These are phyloP conservation scores for Argyresthia albistria DNA, from an alignment of 2,888 invertebrate genomes.

Conservation along the genomic window DNA sequence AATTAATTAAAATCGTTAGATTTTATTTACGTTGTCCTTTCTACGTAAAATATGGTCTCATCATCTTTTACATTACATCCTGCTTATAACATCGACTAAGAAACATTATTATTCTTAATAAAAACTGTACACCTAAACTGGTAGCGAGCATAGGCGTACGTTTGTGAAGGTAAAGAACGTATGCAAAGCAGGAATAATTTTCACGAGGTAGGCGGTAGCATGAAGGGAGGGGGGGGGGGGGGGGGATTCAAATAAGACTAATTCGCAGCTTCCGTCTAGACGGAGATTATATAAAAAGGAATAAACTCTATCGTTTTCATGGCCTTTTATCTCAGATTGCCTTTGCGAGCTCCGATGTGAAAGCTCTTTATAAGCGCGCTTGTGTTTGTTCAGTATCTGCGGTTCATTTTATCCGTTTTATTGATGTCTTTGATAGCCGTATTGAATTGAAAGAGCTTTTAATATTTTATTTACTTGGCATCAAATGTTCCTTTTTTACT, in stretches of 20 bases:
- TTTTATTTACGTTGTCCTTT: too few species aligned
- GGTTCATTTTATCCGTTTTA: not conserved
- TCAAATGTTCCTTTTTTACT: not conserved
- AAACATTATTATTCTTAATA: too few species aligned
- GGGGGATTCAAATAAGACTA: slow-evolving; percentile 11
- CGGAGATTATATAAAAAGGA: slow-evolving; percentile 62
- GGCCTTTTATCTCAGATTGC: slow-evolving; percentile 44
- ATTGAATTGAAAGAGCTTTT: not conserved
- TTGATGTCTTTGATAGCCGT: not conserved
- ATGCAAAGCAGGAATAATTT: too few species aligned
- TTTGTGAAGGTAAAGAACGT: too few species aligned
- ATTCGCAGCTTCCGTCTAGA: slow-evolving; percentile 61
- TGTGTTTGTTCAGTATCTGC: not conserved
- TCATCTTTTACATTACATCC: too few species aligned
- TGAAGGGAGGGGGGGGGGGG: not conserved
- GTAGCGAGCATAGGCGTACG: too few species aligned
- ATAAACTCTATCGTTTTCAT: slow-evolving; percentile 42
- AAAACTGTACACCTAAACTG: too few species aligned
- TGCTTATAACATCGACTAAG: too few species aligned
- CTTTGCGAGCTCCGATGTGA: slow-evolving; percentile 38
- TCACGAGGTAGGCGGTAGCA: not conserved
- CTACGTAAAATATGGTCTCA: too few species aligned
- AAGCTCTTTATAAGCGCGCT: slow-evolving; percentile 17
- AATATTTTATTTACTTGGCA: not conserved
- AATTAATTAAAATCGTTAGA: too few species aligned